A percentile compares a stretch with the other conserved stretches of the same genome.
Evolutionary conservation across 2,797 vertebrate species (phyloP).

Genomic region (Odontamblyopus lacepedii): DNA sequence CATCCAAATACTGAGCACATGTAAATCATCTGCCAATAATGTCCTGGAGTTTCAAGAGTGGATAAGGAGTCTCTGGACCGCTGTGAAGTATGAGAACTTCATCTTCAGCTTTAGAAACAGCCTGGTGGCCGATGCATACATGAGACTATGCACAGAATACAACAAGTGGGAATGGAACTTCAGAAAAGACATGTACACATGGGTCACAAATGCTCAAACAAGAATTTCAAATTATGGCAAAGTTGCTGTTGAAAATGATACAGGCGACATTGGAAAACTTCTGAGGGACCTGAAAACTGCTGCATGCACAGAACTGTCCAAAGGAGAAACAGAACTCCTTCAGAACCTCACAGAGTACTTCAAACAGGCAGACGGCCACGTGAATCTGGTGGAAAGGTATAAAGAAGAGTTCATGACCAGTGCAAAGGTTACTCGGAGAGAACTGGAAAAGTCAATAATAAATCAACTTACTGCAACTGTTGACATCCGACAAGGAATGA

Average conservation of each 20-base stretch:
- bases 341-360: constrained; percentile 57
- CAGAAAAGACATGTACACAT: constrained; percentile 55
- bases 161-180: constrained; percentile 72
- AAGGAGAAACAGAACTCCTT: constrained; percentile 45
- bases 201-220: constrained; percentile 52
- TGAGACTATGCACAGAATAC: constrained; percentile 57
- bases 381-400: constrained; percentile 65
- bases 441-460: constrained; percentile 42
- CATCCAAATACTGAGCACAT: constrained; percentile 59
- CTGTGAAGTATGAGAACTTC: constrained; percentile 73
- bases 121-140: constrained; percentile 70
- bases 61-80: constrained; percentile 74
- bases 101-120: constrained; percentile 79
- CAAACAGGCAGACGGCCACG: constrained; percentile 52
- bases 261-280: constrained; percentile 8
- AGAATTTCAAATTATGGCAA: constrained; percentile 49
- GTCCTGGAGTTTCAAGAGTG: constrained; percentile 72
- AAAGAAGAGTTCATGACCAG: constrained; percentile 62
- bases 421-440: constrained; percentile 43
- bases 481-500: constrained; percentile 48
- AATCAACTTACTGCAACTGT: constrained; percentile 41
- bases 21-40: constrained; percentile 44
- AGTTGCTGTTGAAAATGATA: constrained; percentile 13
- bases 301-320: constrained; percentile 27
- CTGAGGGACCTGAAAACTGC: constrained; percentile 27